Evolutionary conservation across 2,888 invertebrate species (phyloP), one percentile per base, ranked within the genome.

Genomic region (Gisinianus flammeolus): DNA sequence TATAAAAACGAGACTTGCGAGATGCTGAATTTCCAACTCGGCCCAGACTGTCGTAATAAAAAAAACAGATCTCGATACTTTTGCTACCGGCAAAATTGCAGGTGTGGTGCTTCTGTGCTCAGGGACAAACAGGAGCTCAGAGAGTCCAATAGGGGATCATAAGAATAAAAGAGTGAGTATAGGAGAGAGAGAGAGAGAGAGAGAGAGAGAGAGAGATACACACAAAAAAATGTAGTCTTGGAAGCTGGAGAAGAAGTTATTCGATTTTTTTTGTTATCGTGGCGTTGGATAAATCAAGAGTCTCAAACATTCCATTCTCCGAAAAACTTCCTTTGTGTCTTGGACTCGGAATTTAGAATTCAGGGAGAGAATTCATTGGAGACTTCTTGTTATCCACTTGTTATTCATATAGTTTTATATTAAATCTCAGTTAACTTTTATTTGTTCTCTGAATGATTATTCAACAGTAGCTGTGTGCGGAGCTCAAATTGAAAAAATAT

Each of bases 211-310:
- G 8, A 26, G 26, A 44, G 16, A 44, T 44, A 44, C 44, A 44
- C 44, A 62, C 62, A 26, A 22, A 62, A 62, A 62, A 62, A 62
- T 62, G 62, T 62, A 62, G 62, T 62, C 54, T 54, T 62, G 62
- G 62, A 62, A 62, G 62, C 62, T 62, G 62, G 62, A 62, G 44
- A 44, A 44, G 44, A 44, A 44, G 44, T 44, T 44, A 44, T 44
- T 44, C 44, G 44, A 44, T 44, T 44, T 62, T 62, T 62, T 62
- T 62, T 62, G 62, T 62, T 62, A 62, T 62, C 62, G 26, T 62
- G 62, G 62, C 62, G 62, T 62, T 62, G 62, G 62, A 62, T 62
- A 62, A 62, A 62, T 62, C 62, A 62, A 62, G 62, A 62, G 62
- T 62, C 62, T 26, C 62, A 62, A 62, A 62, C 62, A 62, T 62